Conservation (phyloP, 2,113 vertebrate genomes). For the Tretioscincus oriximinensis region DNA sequence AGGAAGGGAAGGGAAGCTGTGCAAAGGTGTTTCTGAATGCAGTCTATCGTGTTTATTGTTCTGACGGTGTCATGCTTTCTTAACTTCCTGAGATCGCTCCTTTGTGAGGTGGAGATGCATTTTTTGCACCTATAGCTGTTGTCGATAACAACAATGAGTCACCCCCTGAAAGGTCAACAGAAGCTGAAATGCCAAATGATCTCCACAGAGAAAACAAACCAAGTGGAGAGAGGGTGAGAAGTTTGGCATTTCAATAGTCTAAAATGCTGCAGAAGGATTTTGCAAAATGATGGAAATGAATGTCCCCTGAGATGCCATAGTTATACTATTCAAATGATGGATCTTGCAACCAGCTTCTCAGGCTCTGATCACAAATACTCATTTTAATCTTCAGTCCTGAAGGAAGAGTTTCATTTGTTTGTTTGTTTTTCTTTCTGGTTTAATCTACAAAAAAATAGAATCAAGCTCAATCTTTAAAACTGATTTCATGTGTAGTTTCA, state of each 20-base stretch:
- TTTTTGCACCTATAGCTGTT: not conserved
- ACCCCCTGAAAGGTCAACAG: slow-evolving; percentile 17
- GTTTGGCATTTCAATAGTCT: not conserved
- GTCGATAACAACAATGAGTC: slow-evolving; percentile 7
- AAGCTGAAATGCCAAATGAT: slow-evolving; percentile 15
- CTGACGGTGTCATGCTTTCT: slow-evolving; percentile 9
- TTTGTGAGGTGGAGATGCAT: not conserved
- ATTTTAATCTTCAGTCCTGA: no score
- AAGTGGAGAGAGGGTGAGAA: not conserved
- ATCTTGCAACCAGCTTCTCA: not conserved
- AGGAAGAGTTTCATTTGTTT: no score
- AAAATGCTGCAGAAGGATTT: not conserved
- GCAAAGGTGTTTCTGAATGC: not conserved
- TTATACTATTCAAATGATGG: not conserved
- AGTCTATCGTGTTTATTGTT: not conserved
- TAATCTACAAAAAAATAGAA: no score
- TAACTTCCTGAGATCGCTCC: not conserved
- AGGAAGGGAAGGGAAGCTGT: no score
- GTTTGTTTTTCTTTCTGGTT: no score
- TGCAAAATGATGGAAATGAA: not conserved
- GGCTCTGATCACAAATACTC: no score
- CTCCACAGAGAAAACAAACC: not conserved
- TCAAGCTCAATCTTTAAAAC: no score
- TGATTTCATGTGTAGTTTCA: no score
- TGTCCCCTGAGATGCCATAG: not conserved